A percentile compares a stretch with the other conserved stretches of the same genome.
phyloP scores from a whole-genome alignment of 2,113 vertebrate genomes.

The Hyla sarda region DNA sequence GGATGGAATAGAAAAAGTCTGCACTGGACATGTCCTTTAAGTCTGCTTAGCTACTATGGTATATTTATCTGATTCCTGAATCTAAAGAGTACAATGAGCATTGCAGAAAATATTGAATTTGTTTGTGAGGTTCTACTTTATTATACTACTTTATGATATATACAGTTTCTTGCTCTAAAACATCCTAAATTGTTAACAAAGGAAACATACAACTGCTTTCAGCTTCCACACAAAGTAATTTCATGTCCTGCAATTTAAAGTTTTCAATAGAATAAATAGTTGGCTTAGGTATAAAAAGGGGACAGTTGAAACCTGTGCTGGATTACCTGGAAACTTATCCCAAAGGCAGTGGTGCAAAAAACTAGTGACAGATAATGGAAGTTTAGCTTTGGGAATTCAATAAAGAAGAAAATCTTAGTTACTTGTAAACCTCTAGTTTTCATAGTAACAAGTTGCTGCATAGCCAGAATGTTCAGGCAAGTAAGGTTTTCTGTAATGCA shows the following conservation, averaged over 20 bases:
- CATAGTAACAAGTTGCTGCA: background rate
- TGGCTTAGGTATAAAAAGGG: background rate
- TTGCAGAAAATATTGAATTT: no score
- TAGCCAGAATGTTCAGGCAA: background rate
- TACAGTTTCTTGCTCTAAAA: background rate
- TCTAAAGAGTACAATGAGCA: no score
- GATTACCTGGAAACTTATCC: background rate
- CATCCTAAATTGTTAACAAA: background rate
- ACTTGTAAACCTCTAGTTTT: background rate
- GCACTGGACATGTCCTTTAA: no score
- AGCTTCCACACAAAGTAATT: conserved; percentile 6
- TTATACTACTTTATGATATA: no score
- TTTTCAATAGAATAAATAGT: conserved; percentile 11
- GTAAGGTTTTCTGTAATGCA: background rate
- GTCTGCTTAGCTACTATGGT: no score
- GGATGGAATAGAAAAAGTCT: no score
- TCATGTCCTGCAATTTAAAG: conserved; percentile 2
- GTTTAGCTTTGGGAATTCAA: background rate
- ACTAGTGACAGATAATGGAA: background rate
- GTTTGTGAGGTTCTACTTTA: no score
- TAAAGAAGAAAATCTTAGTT: background rate
- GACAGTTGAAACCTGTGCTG: conserved; percentile 3
- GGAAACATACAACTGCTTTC: background rate
- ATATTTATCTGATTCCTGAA: no score
- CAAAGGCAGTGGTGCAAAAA: background rate